Base-by-base conservation (phyloP, 1,140 invertebrate genomes). In the Maniola jurtina region DNA sequence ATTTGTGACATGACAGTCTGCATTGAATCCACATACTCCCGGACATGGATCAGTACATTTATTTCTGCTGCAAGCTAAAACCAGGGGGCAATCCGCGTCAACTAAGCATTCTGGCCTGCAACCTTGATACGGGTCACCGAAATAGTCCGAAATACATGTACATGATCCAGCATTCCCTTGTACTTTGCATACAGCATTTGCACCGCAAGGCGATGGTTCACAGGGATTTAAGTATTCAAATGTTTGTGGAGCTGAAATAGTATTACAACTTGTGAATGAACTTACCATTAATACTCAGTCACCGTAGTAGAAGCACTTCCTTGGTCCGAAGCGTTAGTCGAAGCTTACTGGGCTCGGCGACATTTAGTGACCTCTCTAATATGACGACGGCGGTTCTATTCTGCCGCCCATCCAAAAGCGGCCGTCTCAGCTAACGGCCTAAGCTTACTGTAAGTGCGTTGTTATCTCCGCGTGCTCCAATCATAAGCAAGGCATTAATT, bases 21-120 rank as follows among this genome's bases (percentile, higher is more conserved):
- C 95, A 85, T 96, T 96, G 2, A 91, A 83, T n/a, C 96, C 96
- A 89, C 96, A 97, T 50, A 94, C 93, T 73, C 94, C 95, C 13
- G 94, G 94, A 79, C 96, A 97, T 13, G 96, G 96, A 86, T 97
- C 94, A 61, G 92, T 91, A 86, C 96, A 97, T 90, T 96, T 96
- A 69, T 95, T 94, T 78, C 93, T 93, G 33, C 94, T 93, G 79
- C 96, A 98, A 50, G 95, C 94, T 77, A 93, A 91, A 59, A 93
- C 93, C n/a, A 94, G 93, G 4, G 93, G 84, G 86, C 96, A 97
- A 73, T 97, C 96, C 4, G 95, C 94, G 77, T 96, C 95, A 6
- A 94, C 91, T 14, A 95, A 92, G 80, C 96, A 97, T 88, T 96
- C 95, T 2, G 95, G 95, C 72, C 95, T 92, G 76, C 96, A 96